Percentiles rank a stretch among this genome's conserved stretches.
These are phyloP conservation scores for Empidonax alnorum DNA, from an alignment of 2,113 vertebrate species.

Conservation along the genomic window DNA sequence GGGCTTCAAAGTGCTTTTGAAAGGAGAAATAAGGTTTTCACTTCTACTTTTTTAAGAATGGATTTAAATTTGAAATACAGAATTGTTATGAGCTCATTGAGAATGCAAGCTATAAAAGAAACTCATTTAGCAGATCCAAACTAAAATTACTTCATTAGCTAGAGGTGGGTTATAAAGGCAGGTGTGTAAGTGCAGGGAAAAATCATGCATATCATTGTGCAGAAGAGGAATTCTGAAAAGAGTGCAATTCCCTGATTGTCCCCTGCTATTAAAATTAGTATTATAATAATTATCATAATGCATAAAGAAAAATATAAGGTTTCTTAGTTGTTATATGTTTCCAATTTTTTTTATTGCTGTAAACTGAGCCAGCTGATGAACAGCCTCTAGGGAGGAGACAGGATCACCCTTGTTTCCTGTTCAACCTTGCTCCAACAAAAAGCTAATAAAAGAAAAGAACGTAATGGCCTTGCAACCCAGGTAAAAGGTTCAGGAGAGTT, in stretches of 20 bases:
- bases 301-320: conserved; percentile 3
- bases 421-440: conserved; percentile 85
- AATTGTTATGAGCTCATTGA: background rate
- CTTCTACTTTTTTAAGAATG: background rate
- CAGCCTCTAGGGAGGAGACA: conserved; percentile 81
- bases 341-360: conserved; percentile 71
- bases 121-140: conserved; percentile 14
- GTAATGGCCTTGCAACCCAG: conserved; percentile 84
- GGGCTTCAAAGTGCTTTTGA: conserved; percentile 29
- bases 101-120: background rate
- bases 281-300: background rate
- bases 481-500: conserved; percentile 80
- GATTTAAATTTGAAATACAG: background rate
- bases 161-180: background rate
- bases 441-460: conserved; percentile 88
- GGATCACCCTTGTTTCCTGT: conserved; percentile 78
- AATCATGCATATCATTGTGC: background rate
- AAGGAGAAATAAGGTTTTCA: conserved; percentile 42
- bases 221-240: conserved; percentile 10
- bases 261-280: conserved; percentile 1
- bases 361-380: conserved; percentile 90
- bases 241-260: background rate
- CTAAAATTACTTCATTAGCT: background rate
- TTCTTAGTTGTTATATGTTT: conserved; percentile 1
- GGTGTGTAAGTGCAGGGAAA: background rate